A percentile compares a stretch with the other conserved stretches of the same genome.
Conservation (phyloP, 2,888 invertebrate genomes). For the Norana najaformis region DNA sequence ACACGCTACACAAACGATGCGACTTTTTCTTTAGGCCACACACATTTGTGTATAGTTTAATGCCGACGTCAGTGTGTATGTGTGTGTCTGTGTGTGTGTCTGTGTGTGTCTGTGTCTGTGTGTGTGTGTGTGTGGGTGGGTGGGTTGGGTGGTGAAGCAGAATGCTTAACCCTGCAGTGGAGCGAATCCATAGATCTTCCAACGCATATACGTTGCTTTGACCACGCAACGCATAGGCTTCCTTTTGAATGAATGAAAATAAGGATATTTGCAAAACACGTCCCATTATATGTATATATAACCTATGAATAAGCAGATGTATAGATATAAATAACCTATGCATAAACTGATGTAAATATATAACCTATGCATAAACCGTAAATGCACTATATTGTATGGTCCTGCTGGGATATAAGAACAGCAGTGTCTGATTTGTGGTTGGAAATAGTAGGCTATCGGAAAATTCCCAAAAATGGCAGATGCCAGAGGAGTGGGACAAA, state of each 20-base stretch:
- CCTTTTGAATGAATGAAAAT: conserved; percentile 6
- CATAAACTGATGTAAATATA: not conserved
- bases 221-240: not conserved
- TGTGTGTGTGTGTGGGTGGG: not conserved
- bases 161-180: not conserved
- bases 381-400: not conserved
- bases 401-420: not conserved
- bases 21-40: too few relatives aligned
- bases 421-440: not conserved
- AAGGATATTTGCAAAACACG: not conserved
- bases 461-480: not conserved
- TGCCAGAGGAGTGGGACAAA: not conserved
- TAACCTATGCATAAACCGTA: too few relatives aligned
- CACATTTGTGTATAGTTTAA: too few relatives aligned
- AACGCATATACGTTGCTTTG: not conserved
- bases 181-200: not conserved
- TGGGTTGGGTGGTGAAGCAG: not conserved
- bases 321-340: not conserved
- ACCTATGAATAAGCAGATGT: not conserved
- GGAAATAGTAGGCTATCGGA: not conserved
- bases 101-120: not conserved
- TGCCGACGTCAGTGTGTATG: too few relatives aligned
- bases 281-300: conserved; percentile 13
- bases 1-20: not conserved
- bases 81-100: not conserved